These are phyloP conservation scores for Oophaga pumilio DNA, from an alignment of 2,113 vertebrate species.

Conservation along the genomic window DNA sequence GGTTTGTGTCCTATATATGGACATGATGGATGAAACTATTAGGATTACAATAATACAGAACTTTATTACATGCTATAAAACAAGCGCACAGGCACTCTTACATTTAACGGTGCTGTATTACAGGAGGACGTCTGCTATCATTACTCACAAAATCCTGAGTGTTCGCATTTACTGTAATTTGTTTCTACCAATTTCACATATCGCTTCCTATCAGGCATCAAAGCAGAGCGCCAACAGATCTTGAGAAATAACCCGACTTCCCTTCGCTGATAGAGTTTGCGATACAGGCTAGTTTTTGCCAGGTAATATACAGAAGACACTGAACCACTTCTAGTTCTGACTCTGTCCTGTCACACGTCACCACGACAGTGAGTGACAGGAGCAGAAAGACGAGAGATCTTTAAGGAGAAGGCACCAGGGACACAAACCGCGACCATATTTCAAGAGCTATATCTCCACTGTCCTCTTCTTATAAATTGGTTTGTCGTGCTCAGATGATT, in stretches of 20 bases:
- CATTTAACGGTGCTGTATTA: constrained; percentile 5
- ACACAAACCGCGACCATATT: constrained; percentile 55
- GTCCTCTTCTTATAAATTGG: constrained; percentile 58
- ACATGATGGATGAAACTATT: neutral
- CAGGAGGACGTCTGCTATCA: neutral
- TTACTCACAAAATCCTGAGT: constrained; percentile 40
- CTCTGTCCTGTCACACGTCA: constrained; percentile 43
- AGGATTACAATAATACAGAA: constrained; percentile 13
- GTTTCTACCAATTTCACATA: constrained; percentile 42
- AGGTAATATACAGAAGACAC: neutral
- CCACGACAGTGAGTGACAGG: constrained; percentile 47
- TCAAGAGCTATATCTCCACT: constrained; percentile 54
- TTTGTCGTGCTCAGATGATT: constrained; percentile 58
- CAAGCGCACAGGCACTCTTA: neutral
- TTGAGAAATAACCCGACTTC: constrained; percentile 11
- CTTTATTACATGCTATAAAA: constrained; percentile 7
- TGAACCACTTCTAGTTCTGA: constrained; percentile 13
- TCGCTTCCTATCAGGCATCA: constrained; percentile 18
- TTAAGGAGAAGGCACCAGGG: constrained; percentile 54
- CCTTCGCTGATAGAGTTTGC: neutral
- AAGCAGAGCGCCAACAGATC: constrained; percentile 15
- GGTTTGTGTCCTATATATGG: neutral
- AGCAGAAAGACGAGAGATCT: constrained; percentile 34
- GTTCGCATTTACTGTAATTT: constrained; percentile 39
- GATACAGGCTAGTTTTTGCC: constrained; percentile 12